Percentiles rank a stretch among this genome's conserved stretches.
phyloP scores from a whole-genome alignment of 2,797 vertebrate genomes.

The Pitangus sulphuratus region DNA sequence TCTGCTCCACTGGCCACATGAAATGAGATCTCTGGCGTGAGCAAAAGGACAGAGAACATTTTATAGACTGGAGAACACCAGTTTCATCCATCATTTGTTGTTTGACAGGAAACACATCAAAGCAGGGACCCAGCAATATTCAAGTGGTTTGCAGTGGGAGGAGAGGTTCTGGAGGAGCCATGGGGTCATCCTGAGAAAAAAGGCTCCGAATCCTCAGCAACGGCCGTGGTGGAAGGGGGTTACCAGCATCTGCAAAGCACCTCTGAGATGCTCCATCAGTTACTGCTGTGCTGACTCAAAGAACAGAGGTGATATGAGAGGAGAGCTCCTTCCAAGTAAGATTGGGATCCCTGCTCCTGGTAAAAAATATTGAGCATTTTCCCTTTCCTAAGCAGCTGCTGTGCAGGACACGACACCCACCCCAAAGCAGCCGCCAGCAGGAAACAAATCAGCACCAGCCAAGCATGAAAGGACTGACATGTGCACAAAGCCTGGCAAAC shows the following conservation, averaged over 20 bases:
- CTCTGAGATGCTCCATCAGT: background rate
- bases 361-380: background rate
- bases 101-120: background rate
- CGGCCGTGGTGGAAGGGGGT: fast-evolving
- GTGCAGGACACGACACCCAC: fast-evolving
- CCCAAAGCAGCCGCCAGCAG: background rate
- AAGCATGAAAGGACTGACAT: background rate
- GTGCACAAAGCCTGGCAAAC: conserved; percentile 5
- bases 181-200: background rate
- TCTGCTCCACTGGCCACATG: background rate
- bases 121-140: background rate
- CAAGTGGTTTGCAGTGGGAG: background rate
- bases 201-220: background rate
- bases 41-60: background rate
- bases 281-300: background rate
- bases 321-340: background rate
- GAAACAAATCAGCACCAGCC: background rate
- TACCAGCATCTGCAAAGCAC: background rate
- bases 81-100: background rate
- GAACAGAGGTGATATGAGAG: background rate
- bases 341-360: fast-evolving
- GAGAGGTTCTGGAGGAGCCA: background rate
- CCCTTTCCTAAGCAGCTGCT: background rate
- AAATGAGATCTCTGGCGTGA: background rate
- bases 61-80: background rate